Evolutionary conservation across 35 echinoderm and acorn worm genomes (phyloP).

Genomic region (Anneissia japonica): DNA sequence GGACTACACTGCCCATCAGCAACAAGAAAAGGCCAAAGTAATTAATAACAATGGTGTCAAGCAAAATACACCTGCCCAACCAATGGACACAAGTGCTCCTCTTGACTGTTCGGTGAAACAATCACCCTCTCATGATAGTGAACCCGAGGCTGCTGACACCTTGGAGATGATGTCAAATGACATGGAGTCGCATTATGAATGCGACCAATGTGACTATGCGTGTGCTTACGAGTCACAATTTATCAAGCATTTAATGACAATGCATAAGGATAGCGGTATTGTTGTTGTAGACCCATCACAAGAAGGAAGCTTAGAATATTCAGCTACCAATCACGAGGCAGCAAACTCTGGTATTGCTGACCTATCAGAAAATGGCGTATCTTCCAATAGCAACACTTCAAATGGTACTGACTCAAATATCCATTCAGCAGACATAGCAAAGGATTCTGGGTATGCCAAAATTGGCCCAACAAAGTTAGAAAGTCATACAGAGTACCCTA

Average conservation of each 20-base stretch:
- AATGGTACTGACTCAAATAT: background rate
- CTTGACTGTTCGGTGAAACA: background rate
- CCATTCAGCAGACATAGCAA: background rate
- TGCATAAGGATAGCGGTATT: background rate
- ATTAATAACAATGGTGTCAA: background rate
- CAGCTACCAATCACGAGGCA: background rate
- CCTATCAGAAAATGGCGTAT: background rate
- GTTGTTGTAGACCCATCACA: background rate
- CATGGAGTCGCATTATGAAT: background rate
- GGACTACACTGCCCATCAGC: background rate
- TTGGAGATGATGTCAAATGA: background rate
- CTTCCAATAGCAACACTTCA: background rate
- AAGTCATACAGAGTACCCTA: background rate
- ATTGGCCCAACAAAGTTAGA: background rate
- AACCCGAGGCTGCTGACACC: background rate
- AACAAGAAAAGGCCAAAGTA: background rate
- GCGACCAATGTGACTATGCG: background rate
- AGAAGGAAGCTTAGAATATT: background rate
- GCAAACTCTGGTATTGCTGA: background rate
- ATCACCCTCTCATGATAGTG: background rate
- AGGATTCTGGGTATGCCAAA: background rate
- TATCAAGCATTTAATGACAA: background rate
- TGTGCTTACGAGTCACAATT: background rate
- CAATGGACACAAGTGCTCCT: background rate
- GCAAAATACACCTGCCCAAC: background rate